Conservation (phyloP, 2,113 vertebrate genomes). For the Lagopus muta region DNA sequence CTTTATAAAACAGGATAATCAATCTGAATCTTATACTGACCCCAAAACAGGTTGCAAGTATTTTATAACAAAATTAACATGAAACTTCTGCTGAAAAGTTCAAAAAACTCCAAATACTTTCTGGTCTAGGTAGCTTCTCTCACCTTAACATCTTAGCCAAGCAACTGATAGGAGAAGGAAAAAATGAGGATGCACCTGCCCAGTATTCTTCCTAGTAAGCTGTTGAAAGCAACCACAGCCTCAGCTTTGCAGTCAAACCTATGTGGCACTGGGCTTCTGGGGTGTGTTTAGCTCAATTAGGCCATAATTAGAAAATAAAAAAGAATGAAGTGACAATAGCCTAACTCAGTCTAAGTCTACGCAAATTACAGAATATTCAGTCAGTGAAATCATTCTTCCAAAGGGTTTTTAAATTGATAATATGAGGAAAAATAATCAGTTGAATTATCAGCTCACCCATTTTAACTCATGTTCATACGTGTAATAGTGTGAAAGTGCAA, state of each 20-base stretch:
- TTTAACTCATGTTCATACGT: background rate
- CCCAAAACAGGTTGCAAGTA: background rate
- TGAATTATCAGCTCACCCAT: background rate
- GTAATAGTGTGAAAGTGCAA: background rate
- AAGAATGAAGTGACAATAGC: background rate
- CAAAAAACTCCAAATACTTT: background rate
- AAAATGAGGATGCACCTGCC: background rate
- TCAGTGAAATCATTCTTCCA: constrained; percentile 20
- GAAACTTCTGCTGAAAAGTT: background rate
- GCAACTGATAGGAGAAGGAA: background rate
- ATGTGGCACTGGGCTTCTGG: background rate
- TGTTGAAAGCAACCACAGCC: background rate
- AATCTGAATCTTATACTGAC: background rate
- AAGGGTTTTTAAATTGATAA: constrained; percentile 29
- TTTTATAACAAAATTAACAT: background rate
- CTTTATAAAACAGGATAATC: constrained; percentile 25
- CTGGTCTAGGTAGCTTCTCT: background rate
- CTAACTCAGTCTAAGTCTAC: constrained; percentile 27
- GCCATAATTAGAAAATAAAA: background rate
- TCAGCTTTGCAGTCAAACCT: background rate
- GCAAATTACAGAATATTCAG: background rate
- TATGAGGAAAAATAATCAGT: background rate
- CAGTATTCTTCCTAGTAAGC: background rate
- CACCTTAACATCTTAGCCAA: background rate
- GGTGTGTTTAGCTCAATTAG: constrained; percentile 44